Base-by-base conservation (phyloP, 2,888 invertebrate species). In the Phrixothrix hirtus region DNA sequence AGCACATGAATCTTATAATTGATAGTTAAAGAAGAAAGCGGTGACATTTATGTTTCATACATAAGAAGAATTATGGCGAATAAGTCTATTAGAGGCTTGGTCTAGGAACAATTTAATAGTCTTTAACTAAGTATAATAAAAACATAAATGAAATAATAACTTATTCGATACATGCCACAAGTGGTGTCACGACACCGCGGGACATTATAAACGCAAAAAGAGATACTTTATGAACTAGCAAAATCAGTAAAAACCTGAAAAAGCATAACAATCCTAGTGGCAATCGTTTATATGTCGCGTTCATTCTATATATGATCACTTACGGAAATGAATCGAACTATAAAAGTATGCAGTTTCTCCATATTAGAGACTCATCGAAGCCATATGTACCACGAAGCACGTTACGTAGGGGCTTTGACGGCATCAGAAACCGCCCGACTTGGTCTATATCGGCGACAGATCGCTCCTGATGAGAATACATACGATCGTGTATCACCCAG, bases 361-460 rank as follows among this genome's bases (percentile, higher is more conserved):
- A 53, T 53, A 47, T 53, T 38, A 14, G 47, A 21, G 11, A 21
- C 32, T 16, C 9, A 17, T 36, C 13, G 29, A 27, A 45, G 39
- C 44, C 44, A 51, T 51, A 32, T 51, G 37, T 44, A 51, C 25
- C 38, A 51, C 44, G 32, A 45, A 35, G 39, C 51, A 51, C 38
- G 53, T 43, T 47, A 43, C 47, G 31, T 37, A 27, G n/a, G 34
- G 32, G 25, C 53, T 53, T 53, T 53, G 53, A 53, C 47, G 53
- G 53, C 47, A 47, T 37, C 34, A 30, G 37, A 53, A 47, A 53
- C 53, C 53, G 53, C 53, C 53, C 53, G 53, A 43, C 47, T 53
- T 53, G 38, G 47, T 43, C 47, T 53, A 53, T 53, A 53, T 53
- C 53, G 53, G 53, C 47, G 53, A 53, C 47, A 53, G 47, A 53